Conservation (phyloP, 2,888 invertebrate species). For the Ennomos erosarius region DNA sequence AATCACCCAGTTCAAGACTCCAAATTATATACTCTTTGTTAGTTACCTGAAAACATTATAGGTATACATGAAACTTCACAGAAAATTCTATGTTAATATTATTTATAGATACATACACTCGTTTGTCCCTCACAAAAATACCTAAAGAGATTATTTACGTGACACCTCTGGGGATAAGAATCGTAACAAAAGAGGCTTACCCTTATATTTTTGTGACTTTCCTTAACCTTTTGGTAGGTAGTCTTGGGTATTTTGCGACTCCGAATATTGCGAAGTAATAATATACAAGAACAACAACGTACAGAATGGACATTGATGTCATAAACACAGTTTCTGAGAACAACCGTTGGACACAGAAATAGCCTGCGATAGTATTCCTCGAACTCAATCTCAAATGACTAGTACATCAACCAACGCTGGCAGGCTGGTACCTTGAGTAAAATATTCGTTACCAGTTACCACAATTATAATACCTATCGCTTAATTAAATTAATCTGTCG, state of each 20-base stretch:
- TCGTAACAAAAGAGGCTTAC: conserved; percentile 14
- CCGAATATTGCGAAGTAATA: conserved; percentile 18
- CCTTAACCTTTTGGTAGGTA: conserved; percentile 4
- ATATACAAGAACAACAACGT: conserved; percentile 13
- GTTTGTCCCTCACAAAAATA: conserved; percentile 15
- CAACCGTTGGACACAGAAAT: conserved; percentile 55
- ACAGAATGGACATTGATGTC: conserved; percentile 23
- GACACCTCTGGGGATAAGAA: conserved; percentile 11
- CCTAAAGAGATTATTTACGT: conserved; percentile 8
- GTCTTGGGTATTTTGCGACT: conserved; percentile 2
- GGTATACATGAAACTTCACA: too few relatives aligned
- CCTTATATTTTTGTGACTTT: conserved; percentile 12
- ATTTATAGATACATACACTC: too few relatives aligned
- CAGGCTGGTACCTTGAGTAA: conserved; percentile 23
- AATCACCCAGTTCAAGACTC: too few relatives aligned
- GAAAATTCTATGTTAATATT: too few relatives aligned
- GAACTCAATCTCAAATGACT: conserved; percentile 46
- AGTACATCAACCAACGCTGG: conserved; percentile 37
- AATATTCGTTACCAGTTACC: conserved; percentile 8
- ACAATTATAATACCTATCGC: conserved; percentile 17
- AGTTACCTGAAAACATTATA: too few relatives aligned
- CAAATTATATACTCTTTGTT: too few relatives aligned
- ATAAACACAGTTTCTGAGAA: conserved; percentile 52
- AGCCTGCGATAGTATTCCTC: conserved; percentile 54
- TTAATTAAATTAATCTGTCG: conserved; percentile 14